Base-by-base conservation (phyloP, 2,888 invertebrate species). In the Amphimallon solstitiale region DNA sequence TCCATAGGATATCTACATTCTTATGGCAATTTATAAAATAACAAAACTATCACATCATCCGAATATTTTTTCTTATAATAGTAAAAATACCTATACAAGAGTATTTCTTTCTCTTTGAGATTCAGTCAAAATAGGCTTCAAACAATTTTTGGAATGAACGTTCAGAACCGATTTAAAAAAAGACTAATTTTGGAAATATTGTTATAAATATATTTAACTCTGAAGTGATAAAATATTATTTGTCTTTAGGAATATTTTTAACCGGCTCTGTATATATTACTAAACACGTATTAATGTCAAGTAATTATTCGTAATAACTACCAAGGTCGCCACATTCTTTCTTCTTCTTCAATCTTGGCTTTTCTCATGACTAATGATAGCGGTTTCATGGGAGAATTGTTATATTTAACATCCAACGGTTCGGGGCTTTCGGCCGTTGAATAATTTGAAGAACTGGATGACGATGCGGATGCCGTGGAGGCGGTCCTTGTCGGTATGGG, bases 261-360 rank as follows among this genome's bases (percentile, higher is more conserved):
- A 35, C 23, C 51, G 51, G 35, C 15, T 40, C 51, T 34, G 29
- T 29, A 29, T n/a, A n/a, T 29, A 29, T 29, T 29, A 29, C 5
- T 3, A 29, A 29, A 29, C 2, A 29, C 17, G 3, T 19, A 10
- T n/a, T n/a, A 19, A 15, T 35, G 35, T 35, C 21, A 37, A 38
- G 10, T 6, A 21, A 21, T 23, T 38, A 19, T 34, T 34, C 12
- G 40, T 29, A 17, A 12, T 38, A 45, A 51, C 52, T 66, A 82
- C 93, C 93, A 93, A 1, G 93, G 93, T 76, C 93, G 86, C 93
- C 93, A 93, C 21, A 92, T 92, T 76, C 90, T 90, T 46, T 92
- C 91, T 68, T 86, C 85, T 68, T 83, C 82, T 63, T 84, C 85
- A 62, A 79, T 73, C 1, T 84, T 83, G 73, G 7, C 85, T 84